Evolutionary conservation across 2,113 vertebrate species (phyloP).

Genomic region (Callithrix jacchus): DNA sequence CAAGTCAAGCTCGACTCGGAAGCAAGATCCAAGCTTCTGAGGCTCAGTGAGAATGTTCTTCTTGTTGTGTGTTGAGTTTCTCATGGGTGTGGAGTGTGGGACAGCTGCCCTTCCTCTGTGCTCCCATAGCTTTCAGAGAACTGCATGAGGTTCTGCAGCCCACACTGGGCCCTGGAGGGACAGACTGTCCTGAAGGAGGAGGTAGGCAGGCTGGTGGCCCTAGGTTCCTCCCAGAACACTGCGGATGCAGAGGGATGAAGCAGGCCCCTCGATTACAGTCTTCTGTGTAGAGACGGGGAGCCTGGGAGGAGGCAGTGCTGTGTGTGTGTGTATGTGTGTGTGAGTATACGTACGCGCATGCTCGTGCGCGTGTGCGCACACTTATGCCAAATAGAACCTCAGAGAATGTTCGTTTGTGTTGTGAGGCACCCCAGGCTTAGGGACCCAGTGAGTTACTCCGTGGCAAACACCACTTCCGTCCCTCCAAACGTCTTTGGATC

Average conservation of each 20-base stretch:
- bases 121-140: too few species aligned
- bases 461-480: accelerated
- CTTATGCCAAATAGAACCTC: neutral
- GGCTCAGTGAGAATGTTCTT: too few species aligned
- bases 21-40: too few species aligned
- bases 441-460: accelerated
- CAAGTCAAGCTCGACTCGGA: too few species aligned
- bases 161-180: neutral
- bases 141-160: neutral
- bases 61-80: neutral
- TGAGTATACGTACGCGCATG: too few species aligned
- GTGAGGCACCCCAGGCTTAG: neutral
- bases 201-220: neutral
- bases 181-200: neutral
- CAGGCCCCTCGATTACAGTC: neutral
- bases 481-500: neutral
- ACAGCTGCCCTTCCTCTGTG: neutral
- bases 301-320: neutral
- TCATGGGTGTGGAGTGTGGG: accelerated
- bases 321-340: too few species aligned
- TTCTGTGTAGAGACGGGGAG: neutral
- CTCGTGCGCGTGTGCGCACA: accelerated
- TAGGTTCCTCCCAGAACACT: neutral
- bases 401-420: neutral
- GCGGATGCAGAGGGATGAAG: neutral